phyloP scores from a whole-genome alignment of 2,888 invertebrate species.

The Gymnoscelis rufifasciata region DNA sequence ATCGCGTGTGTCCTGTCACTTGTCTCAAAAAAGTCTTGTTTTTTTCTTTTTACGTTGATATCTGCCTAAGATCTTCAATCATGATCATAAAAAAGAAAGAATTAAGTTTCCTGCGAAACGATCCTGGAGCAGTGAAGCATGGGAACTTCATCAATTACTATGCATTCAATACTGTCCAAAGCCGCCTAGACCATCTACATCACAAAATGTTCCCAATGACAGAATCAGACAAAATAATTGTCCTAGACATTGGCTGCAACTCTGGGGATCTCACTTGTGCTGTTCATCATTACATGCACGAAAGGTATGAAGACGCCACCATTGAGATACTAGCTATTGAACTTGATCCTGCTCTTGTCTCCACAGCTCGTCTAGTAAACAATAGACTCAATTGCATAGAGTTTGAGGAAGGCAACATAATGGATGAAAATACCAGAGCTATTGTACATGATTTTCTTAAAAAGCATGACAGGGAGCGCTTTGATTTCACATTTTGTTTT shows the following conservation, averaged over 20 bases:
- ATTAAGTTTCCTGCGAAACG: slow-evolving; percentile 69
- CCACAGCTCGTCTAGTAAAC: slow-evolving; percentile 81
- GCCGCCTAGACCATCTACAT: slow-evolving; percentile 81
- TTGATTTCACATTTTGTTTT: slow-evolving; percentile 87
- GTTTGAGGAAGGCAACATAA: slow-evolving; percentile 81
- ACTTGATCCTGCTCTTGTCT: slow-evolving; percentile 84
- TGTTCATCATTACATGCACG: slow-evolving; percentile 73
- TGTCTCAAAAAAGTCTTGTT: neutral
- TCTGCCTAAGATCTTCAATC: neutral
- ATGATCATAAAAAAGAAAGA: slow-evolving; percentile 37
- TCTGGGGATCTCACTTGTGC: slow-evolving; percentile 85
- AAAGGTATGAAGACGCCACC: slow-evolving; percentile 49
- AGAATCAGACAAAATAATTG: slow-evolving; percentile 51
- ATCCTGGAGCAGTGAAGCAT: slow-evolving; percentile 87
- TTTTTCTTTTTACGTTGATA: too few species aligned
- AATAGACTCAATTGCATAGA: slow-evolving; percentile 54
- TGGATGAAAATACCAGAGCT: slow-evolving; percentile 55
- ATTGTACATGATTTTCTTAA: slow-evolving; percentile 70
- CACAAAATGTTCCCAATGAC: slow-evolving; percentile 52
- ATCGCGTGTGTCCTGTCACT: neutral
- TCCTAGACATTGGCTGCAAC: slow-evolving; percentile 89
- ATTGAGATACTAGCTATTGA: slow-evolving; percentile 84
- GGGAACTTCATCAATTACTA: slow-evolving; percentile 95
- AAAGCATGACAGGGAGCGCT: slow-evolving; percentile 58
- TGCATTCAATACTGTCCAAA: slow-evolving; percentile 85